These are phyloP conservation scores for Tyrannus savana DNA, from an alignment of 2,113 vertebrate species.

Conservation along the genomic window DNA sequence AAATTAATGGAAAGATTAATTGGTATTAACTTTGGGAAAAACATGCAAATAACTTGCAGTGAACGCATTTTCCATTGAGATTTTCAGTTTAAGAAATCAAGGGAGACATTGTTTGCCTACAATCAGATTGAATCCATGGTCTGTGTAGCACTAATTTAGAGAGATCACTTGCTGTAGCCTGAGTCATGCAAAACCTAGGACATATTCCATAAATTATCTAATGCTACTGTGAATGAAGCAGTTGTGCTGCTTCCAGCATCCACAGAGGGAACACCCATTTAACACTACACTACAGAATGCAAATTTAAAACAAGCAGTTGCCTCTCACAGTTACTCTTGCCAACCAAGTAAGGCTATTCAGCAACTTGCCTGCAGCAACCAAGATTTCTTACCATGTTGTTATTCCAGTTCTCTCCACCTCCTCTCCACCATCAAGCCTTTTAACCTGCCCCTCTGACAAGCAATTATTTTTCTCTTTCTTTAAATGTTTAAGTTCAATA, in stretches of 20 bases:
- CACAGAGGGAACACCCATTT: neutral
- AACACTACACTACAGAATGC: neutral
- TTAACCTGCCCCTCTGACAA: neutral
- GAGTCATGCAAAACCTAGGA: neutral
- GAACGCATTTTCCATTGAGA: neutral
- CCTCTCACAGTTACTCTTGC: neutral
- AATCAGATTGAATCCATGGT: neutral
- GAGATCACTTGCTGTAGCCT: neutral
- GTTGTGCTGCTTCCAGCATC: constrained; percentile 4
- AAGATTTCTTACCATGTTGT: neutral
- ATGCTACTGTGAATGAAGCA: constrained; percentile 13
- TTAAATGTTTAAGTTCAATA: neutral
- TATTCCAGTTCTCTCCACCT: neutral
- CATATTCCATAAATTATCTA: neutral
- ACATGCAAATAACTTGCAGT: neutral
- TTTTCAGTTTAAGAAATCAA: constrained; percentile 6
- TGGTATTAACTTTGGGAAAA: neutral
- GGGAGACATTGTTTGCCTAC: neutral
- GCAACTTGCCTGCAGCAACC: neutral
- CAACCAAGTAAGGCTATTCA: neutral
- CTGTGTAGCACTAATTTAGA: neutral
- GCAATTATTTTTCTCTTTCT: neutral
- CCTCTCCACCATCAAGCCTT: neutral
- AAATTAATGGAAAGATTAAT: neutral
- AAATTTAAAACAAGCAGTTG: neutral